Evolutionary conservation across 2,888 invertebrate genomes (phyloP).

Genomic region (Lasioglossum villosulum): DNA sequence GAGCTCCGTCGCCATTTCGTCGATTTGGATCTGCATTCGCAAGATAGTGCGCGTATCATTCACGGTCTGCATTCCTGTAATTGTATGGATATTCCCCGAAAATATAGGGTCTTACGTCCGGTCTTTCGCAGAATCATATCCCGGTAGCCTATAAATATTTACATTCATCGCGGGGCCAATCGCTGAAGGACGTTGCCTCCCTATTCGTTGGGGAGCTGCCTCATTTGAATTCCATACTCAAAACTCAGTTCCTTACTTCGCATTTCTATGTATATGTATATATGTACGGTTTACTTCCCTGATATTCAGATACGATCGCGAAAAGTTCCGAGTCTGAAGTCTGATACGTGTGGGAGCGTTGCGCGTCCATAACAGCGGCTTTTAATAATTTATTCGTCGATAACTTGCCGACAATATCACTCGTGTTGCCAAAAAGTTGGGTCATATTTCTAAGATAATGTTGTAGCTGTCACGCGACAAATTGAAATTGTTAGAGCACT

Average conservation of each 20-base stretch:
- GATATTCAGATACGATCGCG: conserved; percentile 7
- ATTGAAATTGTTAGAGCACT: neutral
- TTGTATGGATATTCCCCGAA: conserved; percentile 35
- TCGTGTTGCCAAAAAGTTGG: neutral
- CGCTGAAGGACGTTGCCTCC: neutral
- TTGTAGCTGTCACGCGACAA: neutral
- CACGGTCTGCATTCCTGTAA: conserved; percentile 28
- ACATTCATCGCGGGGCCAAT: conserved; percentile 16
- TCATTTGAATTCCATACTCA: conserved; percentile 12
- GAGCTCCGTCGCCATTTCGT: neutral
- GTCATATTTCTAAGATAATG: neutral
- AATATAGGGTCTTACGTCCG: conserved; percentile 31
- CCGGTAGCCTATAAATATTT: conserved; percentile 17
- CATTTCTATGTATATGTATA: neutral
- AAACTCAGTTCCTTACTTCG: conserved; percentile 14
- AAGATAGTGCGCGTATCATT: neutral
- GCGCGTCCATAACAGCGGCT: neutral
- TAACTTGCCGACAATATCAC: neutral
- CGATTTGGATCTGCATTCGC: neutral
- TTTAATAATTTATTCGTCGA: neutral
- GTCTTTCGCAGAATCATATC: conserved; percentile 16
- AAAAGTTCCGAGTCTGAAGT: neutral
- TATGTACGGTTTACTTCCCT: neutral
- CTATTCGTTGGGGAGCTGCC: neutral
- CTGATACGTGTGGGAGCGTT: neutral